A percentile compares a stretch with the other conserved stretches of the same genome.
Conservation (phyloP, 2,113 vertebrate species). For the Aptenodytes patagonicus region DNA sequence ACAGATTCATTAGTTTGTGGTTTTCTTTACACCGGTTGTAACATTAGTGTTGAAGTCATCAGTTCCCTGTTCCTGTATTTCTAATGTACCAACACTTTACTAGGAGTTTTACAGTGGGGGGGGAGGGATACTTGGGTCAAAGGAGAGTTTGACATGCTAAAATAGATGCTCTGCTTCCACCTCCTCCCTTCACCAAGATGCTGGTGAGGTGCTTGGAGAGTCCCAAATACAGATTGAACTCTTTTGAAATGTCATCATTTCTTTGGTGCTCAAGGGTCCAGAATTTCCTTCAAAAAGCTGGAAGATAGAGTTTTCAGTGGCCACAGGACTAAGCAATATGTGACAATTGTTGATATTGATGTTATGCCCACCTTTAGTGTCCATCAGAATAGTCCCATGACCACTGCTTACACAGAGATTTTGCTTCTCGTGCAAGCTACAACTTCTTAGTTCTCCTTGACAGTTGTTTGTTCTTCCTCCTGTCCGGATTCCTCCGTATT, state of each 20-base stretch:
- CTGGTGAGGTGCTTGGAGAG: neutral
- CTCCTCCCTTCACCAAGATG: neutral
- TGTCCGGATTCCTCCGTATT: neutral
- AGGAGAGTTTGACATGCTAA: neutral
- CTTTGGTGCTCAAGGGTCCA: neutral
- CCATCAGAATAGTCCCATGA: neutral
- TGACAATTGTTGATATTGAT: neutral
- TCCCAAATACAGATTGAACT: neutral
- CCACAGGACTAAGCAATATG: neutral
- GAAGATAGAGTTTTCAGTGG: neutral
- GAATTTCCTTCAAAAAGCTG: neutral
- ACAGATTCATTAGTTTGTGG: conserved; percentile 22
- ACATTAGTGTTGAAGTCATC: neutral
- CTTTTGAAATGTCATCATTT: neutral
- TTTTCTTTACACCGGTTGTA: neutral
- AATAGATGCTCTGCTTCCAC: neutral
- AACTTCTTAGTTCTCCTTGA: neutral
- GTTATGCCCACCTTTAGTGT: neutral
- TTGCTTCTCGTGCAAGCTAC: neutral
- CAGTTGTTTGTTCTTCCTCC: neutral
- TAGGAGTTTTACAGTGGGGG: rapidly evolving
- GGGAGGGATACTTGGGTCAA: neutral
- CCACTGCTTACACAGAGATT: rapidly evolving
- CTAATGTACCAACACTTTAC: neutral
- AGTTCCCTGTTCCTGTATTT: neutral